phyloP scores from a whole-genome alignment of 2,797 vertebrate genomes.

The Hippoglossus hippoglossus region DNA sequence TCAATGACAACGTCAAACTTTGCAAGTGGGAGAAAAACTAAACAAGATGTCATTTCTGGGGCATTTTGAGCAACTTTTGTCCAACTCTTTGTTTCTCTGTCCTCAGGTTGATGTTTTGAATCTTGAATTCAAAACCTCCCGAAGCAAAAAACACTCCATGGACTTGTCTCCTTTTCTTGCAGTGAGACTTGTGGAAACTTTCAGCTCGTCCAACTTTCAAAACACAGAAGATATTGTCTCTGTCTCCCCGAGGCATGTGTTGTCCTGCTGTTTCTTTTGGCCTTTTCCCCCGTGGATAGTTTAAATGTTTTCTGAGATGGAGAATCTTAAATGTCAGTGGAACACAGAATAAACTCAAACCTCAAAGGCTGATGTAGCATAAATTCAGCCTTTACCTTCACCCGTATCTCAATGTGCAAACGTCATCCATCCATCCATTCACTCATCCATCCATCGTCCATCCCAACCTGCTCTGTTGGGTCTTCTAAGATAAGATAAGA shows the following conservation, averaged over 20 bases:
- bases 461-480: too few species aligned
- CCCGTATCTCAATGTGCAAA: too few species aligned
- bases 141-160: slow-evolving; percentile 4
- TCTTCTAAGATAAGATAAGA: too few species aligned
- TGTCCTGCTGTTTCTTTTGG: slow-evolving; percentile 17
- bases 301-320: slow-evolving; percentile 20
- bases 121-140: slow-evolving; percentile 14
- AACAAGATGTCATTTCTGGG: neutral
- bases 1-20: too few species aligned
- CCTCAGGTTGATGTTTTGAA: slow-evolving; percentile 1
- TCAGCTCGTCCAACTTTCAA: slow-evolving; percentile 8
- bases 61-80: neutral
- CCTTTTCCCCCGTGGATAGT: slow-evolving; percentile 15
- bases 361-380: neutral
- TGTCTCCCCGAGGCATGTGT: slow-evolving; percentile 16
- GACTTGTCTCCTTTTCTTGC: neutral
- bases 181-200: slow-evolving; percentile 8
- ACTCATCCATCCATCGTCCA: too few species aligned
- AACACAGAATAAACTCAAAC: slow-evolving; percentile 16
- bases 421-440: too few species aligned
- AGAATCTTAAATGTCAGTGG: slow-evolving; percentile 10
- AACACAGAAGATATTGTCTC: slow-evolving; percentile 13
- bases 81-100: neutral
- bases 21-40: neutral
- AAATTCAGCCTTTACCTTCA: slow-evolving; percentile 6